These are phyloP conservation scores for Lanistes nyassanus DNA, from an alignment of 1,140 invertebrate species.

Conservation along the genomic window DNA sequence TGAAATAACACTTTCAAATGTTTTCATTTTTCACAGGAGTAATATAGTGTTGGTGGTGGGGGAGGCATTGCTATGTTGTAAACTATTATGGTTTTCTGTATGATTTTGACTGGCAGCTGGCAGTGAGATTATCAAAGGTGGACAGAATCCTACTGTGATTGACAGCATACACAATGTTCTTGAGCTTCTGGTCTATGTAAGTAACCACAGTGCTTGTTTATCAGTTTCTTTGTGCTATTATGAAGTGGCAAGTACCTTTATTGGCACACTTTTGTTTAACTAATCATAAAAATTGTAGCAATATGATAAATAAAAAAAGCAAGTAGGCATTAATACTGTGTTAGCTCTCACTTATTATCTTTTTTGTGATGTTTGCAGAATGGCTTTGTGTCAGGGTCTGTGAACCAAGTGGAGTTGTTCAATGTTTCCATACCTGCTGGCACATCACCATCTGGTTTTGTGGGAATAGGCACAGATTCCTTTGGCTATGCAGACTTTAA, in stretches of 20 bases:
- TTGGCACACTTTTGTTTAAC: too few relatives aligned
- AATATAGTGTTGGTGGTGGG: too few relatives aligned
- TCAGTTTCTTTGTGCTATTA: too few relatives aligned
- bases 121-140: background rate
- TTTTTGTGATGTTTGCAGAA: slow-evolving; percentile 7
- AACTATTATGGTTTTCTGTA: too few relatives aligned
- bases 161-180: slow-evolving; percentile 18
- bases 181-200: slow-evolving; percentile 20
- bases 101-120: slow-evolving; percentile 3
- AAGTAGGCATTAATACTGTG: background rate
- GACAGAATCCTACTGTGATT: background rate
- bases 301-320: background rate
- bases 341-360: background rate
- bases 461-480: slow-evolving; percentile 50
- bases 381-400: slow-evolving; percentile 9
- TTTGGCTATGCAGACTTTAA: slow-evolving; percentile 60
- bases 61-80: too few relatives aligned
- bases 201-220: background rate
- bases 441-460: slow-evolving; percentile 45
- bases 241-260: too few relatives aligned
- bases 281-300: background rate
- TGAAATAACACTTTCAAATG: too few relatives aligned
- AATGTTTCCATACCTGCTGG: slow-evolving; percentile 31
- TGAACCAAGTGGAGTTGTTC: slow-evolving; percentile 44
- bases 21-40: too few relatives aligned